Base-by-base conservation (phyloP, 2,797 vertebrate species). In the Platyrinchus mystaceus region DNA sequence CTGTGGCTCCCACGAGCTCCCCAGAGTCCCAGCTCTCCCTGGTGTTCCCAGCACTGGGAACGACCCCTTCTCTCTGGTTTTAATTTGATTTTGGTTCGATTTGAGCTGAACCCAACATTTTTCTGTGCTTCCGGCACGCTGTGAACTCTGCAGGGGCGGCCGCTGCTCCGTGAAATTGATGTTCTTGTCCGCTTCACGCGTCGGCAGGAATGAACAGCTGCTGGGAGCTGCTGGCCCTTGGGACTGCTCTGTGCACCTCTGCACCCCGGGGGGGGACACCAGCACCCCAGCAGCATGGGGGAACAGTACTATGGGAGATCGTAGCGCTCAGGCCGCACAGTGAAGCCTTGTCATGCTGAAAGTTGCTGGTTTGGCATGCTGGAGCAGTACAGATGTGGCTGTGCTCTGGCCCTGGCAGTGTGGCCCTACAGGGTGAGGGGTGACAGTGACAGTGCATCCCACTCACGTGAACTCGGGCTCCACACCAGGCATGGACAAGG, bases 151-250 rank as follows among this genome's bases (percentile, higher is more conserved):
- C 70, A 89, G 90, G 63, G 84, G 92, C 64, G 58, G 87, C 93
- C 9, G 50, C 94, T 86, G 94, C 95, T 87, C 94, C 94, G 58
- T 96, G 96, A 96, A 96, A 96, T 96, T 89, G 94, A 96, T 96
- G 96, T 96, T 95, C 95, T 83, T 9, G 2, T 87, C 74, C 21
- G 18, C 89, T 95, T 95, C 93, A 93, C 10, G 69, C 82, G 3
- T 82, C 8, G 2, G 89, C 94, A 94, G 89, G 89, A 94, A 93
- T 93, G 90, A 93, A 91, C 95, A 96, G 95, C 96, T 96, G 95
- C 87, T 2, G 41, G 60, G 90, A 58, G 66, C 91, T 91, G 90
- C 78, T 1, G 13, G 78, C 75, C 77, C 77, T 28, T 0, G 7
- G 62, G 69, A 64, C 79, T 30, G 50, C 74, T 76, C 67, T 8